Evolutionary conservation across 1,140 invertebrate genomes (phyloP), one percentile per base, ranked within the genome.

Genomic region (Bicyclus anynana): DNA sequence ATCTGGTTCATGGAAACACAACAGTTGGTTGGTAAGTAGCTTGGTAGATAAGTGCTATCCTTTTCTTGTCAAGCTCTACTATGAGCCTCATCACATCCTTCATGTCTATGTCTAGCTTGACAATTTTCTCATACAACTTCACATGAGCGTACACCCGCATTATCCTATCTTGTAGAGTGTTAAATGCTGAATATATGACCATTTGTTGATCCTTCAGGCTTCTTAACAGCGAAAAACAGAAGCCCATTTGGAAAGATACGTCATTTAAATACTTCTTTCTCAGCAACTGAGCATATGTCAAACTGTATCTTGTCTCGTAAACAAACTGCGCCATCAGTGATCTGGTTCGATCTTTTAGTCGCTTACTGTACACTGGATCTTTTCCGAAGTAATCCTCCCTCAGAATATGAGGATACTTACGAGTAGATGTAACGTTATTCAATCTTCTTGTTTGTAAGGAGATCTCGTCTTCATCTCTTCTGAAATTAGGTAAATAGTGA

Each of bases 251-350:
- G 21, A 73, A 80, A 4, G 37, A 53, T 1, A 38, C 5, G 17
- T 61, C n/a, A 0, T 33, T 12, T 2, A 54, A 51, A 7, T 74
- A 80, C 17, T 73, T 78, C 2, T 55, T 53, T 33, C 67, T 70
- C 2, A 77, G 13, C 1, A 69, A 5, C 46, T 80, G 73, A 0
- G 61, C 21, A 21, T 67, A 65, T 1, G 64, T 52, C 5, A 80
- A 7, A 1, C 69, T 66, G 38, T 76, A 72, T 9, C 64, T 55
- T 1, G 59, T 66, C 47, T 65, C 62, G 47, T 74, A 74, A 5
- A 74, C 49, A 17, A 74, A 79, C 17, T 79, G 76, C 6, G 62
- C 47, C 67, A 72, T 72, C 7, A 79, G 4, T 5, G 46, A 37
- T 10, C 67, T 14, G 0, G 54, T 53, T 59, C 59, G n/a, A n/a